Evolutionary conservation across 1,140 invertebrate genomes (phyloP), one percentile per base, ranked within the genome.

Genomic region (Orchesella cincta): DNA sequence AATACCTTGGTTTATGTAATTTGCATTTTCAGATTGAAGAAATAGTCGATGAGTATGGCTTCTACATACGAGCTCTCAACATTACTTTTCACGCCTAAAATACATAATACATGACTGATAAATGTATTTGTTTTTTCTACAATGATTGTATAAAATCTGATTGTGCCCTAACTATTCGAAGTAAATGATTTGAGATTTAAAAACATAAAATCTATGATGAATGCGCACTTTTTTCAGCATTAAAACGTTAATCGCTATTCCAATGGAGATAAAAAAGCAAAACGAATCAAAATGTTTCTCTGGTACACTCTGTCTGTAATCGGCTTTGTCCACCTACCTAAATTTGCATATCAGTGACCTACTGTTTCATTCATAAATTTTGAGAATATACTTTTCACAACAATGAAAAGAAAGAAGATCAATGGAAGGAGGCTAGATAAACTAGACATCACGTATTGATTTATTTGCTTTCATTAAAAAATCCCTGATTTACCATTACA

Each of bases 11-110:
- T 73, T 39, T 39, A 31, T 31, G 46, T 73, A 5, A 5, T 73
- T n/a, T 73, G 3, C 16, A n/a, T n/a, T 46, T 73, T 16, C 28
- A 51, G 71, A 73, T 46, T 28, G 71, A 73, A 14, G 34, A 73
- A 46, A 20, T 73, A 16, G 71, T 46, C 3, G 62, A 67, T 23
- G 62, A 67, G 8, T 67, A 67, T 73, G 71, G 23, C 1, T 73
- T 51, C 26, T 35, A 23, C 3, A 35, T 28, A 23, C 39, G 39
- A 23, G 71, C n/a, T 46, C 28, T 73, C 14, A 39, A 73, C 26
- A 14, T 73, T 2, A 46, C n/a, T n/a, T 73, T 73, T 73, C 23
- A 39, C 29, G 39, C 3, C 18, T 51, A 46, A 73, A n/a, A n/a
- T n/a, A n/a, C n/a, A n/a, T n/a, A n/a, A n/a, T 5, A 26, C 8